A percentile compares a stretch with the other conserved stretches of the same genome.
Evolutionary conservation across 2,113 vertebrate species (phyloP).

Genomic region (Semicossyphus pulcher): DNA sequence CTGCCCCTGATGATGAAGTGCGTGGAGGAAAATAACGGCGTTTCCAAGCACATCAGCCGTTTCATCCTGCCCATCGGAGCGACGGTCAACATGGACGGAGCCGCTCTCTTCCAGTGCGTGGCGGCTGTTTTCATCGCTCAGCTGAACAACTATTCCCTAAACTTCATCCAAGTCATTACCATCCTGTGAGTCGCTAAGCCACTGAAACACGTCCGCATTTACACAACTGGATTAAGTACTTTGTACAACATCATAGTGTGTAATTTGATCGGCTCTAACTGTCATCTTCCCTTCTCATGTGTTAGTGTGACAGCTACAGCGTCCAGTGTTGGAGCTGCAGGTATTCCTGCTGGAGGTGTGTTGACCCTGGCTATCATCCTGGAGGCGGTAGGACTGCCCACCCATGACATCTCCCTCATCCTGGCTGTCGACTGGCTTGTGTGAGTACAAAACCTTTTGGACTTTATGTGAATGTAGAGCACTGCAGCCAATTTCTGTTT

Average conservation of each 20-base stretch:
- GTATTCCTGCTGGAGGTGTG: constrained; percentile 91
- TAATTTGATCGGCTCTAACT: neutral
- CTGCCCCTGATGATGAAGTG: constrained; percentile 94
- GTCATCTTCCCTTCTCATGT: neutral
- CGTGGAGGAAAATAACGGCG: constrained; percentile 90
- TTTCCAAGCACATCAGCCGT: constrained; percentile 91
- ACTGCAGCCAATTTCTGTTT: too few species aligned
- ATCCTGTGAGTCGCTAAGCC: constrained; percentile 87
- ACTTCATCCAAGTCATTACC: constrained; percentile 91
- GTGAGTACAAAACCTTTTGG: constrained; percentile 81
- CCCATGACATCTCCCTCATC: constrained; percentile 89
- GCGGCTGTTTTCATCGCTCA: constrained; percentile 93
- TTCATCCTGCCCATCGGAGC: constrained; percentile 94
- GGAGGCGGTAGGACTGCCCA: constrained; percentile 88
- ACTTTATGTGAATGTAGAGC: neutral
- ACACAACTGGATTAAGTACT: neutral
- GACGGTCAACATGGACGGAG: constrained; percentile 95
- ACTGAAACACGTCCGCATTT: neutral
- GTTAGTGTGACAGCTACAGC: constrained; percentile 90
- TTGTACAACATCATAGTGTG: neutral
- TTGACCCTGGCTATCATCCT: constrained; percentile 92
- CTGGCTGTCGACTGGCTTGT: constrained; percentile 94
- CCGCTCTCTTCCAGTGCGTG: constrained; percentile 92
- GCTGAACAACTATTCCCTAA: constrained; percentile 82
- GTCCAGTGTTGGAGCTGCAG: constrained; percentile 92